Evolutionary conservation across 1,140 invertebrate genomes (phyloP), one percentile per base, ranked within the genome.

Genomic region (Thalassaphorura encarpata): DNA sequence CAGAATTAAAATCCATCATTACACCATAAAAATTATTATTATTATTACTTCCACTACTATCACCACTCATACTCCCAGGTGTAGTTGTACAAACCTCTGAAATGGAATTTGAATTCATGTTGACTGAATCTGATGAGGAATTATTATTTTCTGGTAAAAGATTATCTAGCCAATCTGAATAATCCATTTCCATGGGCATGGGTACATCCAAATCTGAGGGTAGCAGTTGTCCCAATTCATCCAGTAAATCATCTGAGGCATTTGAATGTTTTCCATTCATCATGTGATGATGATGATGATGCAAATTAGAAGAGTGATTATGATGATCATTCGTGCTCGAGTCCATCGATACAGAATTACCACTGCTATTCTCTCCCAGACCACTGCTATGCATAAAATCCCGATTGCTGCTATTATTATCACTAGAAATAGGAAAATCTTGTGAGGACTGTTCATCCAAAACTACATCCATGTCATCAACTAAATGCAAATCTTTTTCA

Each of bases 141-240:
- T 36, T 36, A 21, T 56, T 56, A n/a, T 39, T 19, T 6, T 3
- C 3, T 16, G 73, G 72, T 69, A 84, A 76, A 36, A 84, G 71
- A 1, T 79, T 80, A 52, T 85, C 83, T 40, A 87, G 68, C 83
- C 83, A 86, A 65, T 83, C 80, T 0, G 78, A 73, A 62, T 77
- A 72, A 61, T 86, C 83, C 69, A 84, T 83, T 62, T 83, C 81
- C 79, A 82, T 83, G 0, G 77, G 73, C 79, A 82, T 83, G 21
- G 56, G 49, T 26, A 63, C 54, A 46, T 61, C 59, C n/a, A 63
- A 51, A 45, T 54, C 56, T 8, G 36, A 21, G 21, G 55, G 54
- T 27, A 62, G 36, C 3, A 60, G 41, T 43, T 64, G 66, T 24
- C 52, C 61, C 16, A 59, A 50, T 43, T 62, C 61, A 45, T 63